Evolutionary conservation across 2,888 invertebrate genomes (phyloP), one percentile per base, ranked within the genome.

Genomic region (Ditula angustiorana): DNA sequence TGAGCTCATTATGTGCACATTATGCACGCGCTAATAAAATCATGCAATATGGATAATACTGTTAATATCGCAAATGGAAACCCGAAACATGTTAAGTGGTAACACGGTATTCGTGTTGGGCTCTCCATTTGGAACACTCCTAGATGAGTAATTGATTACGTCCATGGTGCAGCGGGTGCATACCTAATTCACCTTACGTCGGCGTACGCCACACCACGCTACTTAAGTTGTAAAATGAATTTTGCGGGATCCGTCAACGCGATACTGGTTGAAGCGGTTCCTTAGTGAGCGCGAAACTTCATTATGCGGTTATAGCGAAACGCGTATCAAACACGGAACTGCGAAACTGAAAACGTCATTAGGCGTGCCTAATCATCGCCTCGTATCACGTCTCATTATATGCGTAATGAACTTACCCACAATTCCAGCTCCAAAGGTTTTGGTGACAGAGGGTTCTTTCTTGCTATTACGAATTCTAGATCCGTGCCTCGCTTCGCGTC

Each of bases 381-480:
- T 50, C 65, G 59, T 66, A 66, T 61, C 57, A 67, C 63, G 66
- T 52, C 52, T 52, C 66, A 61, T 61, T 56, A 57, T 61, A 41
- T 56, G 47, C 55, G 53, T 41, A 57, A 57, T 61, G 33, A 41
- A 87, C 93, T 87, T 87, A 96, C 96, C 96, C 97, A 96, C 75
- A 98, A 90, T 88, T 98, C 98, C 80, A 98, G 93, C 85, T 96
- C 95, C 74, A 97, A 95, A 63, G 96, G 96, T 82, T 96, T 96
- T 67, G 96, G 94, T 73, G 95, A 95, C 78, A 95, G 92, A 46
- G 96, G 95, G 88, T 97, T 97, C 78, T 97, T 97, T 77, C 95
- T 94, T 5, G 96, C 96, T 69, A 96, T 95, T 65, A 97, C 95
- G 80, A 96, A 96, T 83, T 97, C 97, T 75, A 98, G 88, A 87